phyloP scores from a whole-genome alignment of 2,888 invertebrate species.

The Trisateles emortualis region DNA sequence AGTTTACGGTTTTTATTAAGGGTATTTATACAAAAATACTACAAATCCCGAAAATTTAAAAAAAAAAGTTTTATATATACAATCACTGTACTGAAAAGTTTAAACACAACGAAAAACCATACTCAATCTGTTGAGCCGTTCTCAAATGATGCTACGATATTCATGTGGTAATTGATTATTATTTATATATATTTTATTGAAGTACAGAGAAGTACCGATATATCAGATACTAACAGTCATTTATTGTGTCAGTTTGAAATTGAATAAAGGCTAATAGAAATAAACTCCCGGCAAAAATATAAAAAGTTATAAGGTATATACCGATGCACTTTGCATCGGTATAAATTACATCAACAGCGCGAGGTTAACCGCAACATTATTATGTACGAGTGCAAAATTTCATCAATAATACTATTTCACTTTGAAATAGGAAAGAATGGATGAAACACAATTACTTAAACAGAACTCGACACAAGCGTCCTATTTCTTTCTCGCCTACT shows the following conservation, averaged over 20 bases:
- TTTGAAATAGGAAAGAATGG: conserved; percentile 71
- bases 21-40: no score
- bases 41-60: no score
- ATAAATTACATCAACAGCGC: conserved; percentile 18
- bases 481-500: conserved; percentile 83
- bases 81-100: no score
- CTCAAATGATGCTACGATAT: no score
- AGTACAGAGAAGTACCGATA: no score
- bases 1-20: no score
- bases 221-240: not conserved
- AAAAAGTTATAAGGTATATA: conserved; percentile 16
- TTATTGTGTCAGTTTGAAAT: not conserved
- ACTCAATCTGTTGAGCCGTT: no score
- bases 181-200: no score
- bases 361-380: conserved; percentile 35
- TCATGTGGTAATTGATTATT: no score
- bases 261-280: not conserved
- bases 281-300: conserved; percentile 16
- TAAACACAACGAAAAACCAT: no score
- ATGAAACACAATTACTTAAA: conserved; percentile 84
- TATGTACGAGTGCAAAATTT: conserved; percentile 51
- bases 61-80: no score
- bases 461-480: conserved; percentile 79
- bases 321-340: no score
- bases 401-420: conserved; percentile 56